These are phyloP conservation scores for Montipora foliosa DNA, from an alignment of 64 coral and sea anemone genomes.

Conservation along the genomic window DNA sequence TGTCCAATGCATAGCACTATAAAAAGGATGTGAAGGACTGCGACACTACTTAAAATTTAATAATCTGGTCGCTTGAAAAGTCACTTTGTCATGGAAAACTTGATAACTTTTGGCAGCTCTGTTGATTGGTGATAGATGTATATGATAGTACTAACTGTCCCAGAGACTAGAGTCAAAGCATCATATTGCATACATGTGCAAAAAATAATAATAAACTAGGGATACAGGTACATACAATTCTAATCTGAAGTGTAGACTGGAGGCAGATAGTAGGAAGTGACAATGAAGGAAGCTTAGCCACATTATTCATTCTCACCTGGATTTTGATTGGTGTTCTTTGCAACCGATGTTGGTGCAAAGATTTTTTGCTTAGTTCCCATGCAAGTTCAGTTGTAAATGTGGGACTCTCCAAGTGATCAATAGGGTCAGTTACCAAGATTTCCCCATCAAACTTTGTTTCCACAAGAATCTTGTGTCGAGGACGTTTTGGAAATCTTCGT, in stretches of 20 bases:
- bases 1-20: constrained; percentile 97
- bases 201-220: too few species aligned
- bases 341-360: constrained; percentile 91
- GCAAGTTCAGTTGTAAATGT: constrained; percentile 96
- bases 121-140: too few species aligned
- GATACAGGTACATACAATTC: too few species aligned
- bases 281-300: too few species aligned
- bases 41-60: neutral
- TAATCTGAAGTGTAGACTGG: too few species aligned
- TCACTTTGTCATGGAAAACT: too few species aligned
- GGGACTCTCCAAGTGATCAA: constrained; percentile 93
- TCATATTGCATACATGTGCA: too few species aligned
- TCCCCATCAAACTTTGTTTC: constrained; percentile 99
- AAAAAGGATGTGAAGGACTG: neutral
- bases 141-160: too few species aligned
- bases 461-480: constrained; percentile 88
- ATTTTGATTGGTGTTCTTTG: constrained; percentile 98
- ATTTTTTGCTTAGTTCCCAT: constrained; percentile 95
- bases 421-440: constrained; percentile 95
- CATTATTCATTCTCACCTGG: constrained; percentile 64
- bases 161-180: too few species aligned
- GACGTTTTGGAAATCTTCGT: constrained; percentile 82
- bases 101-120: too few species aligned
- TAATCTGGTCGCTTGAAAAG: too few species aligned
- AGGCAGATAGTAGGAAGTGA: too few species aligned